Evolutionary conservation across 2,797 vertebrate species (phyloP), one percentile per base, ranked within the genome.

Genomic region (Tamandua tetradactyla): DNA sequence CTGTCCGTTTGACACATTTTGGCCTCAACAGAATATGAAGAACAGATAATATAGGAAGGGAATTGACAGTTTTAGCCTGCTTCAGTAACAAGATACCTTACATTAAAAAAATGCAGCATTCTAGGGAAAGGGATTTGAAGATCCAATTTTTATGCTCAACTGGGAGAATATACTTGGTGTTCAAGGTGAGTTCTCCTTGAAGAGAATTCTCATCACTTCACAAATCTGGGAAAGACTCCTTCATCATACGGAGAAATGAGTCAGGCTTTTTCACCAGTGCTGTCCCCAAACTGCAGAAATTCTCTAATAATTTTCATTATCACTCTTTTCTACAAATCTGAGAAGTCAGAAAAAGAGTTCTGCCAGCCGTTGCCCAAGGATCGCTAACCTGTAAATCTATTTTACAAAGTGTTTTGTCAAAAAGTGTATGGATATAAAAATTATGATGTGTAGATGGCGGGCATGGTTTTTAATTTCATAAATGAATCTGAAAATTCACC

Each of bases 1-100:
- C 93, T 94, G 71, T 75, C 32, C 57, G 64, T 96, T 89, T 83
- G 97, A 97, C 68, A 92, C 76, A 79, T 96, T 87, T 81, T 94
- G 94, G 89, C 32, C 81, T 95, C 92, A 94, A 64, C 75, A 90
- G 42, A 92, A 55, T 83, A 92, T 76, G 84, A 97, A 72, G 30
- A 96, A 30, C 82, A 97, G 96, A 89, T 80, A 93, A 4, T 79
- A 75, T 7, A 71, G 68, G 3, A 76, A 79, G 47, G 64, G 87
- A 91, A 83, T 87, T 79, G 68, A 89, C 81, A 89, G 25, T 89
- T 95, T 95, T 47, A 97, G 15, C 61, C 10, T 86, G 93, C 94
- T 85, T 92, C 37, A 27, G 93, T 89, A 93, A 78, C 71, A 52
- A 32, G 23, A 91, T 64, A 59, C 14, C 66, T 88, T 64, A 22